A percentile compares a stretch with the other conserved stretches of the same genome.
Conservation (phyloP, 2,797 vertebrate species). For the Anas bernieri region DNA sequence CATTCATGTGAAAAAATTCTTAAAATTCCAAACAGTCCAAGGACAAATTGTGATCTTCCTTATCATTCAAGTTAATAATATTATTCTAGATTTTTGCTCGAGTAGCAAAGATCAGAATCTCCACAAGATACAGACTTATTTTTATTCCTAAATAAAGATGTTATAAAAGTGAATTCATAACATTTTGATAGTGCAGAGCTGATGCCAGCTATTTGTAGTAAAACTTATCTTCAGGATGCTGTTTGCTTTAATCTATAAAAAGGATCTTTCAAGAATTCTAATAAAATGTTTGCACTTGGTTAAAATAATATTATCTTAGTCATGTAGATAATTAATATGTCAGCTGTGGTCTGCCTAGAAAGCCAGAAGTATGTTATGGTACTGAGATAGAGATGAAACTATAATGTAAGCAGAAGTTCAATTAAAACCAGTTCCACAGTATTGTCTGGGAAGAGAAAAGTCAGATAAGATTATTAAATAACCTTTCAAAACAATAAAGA, state of each 20-base stretch:
- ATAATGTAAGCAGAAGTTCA: background rate
- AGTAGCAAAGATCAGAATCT: background rate
- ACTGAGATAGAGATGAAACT: background rate
- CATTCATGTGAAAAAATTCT: background rate
- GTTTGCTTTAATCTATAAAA: background rate
- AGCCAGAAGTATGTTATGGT: too few species aligned
- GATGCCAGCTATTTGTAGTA: background rate
- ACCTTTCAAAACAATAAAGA: background rate
- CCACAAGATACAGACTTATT: background rate
- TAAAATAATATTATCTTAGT: background rate
- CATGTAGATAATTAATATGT: background rate
- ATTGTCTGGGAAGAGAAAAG: background rate
- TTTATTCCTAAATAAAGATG: background rate
- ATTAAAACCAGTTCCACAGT: background rate
- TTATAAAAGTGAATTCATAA: background rate
- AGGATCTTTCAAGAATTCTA: constrained; percentile 25
- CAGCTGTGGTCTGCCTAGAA: background rate
- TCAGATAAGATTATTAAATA: background rate
- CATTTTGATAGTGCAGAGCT: background rate
- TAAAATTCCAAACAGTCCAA: background rate
- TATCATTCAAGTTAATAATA: background rate
- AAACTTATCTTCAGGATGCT: background rate
- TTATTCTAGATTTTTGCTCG: background rate
- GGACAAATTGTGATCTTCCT: background rate
- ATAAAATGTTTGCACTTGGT: constrained; percentile 10